Base-by-base conservation (phyloP, 2,797 vertebrate genomes). In the Triplophysa bombifrons region DNA sequence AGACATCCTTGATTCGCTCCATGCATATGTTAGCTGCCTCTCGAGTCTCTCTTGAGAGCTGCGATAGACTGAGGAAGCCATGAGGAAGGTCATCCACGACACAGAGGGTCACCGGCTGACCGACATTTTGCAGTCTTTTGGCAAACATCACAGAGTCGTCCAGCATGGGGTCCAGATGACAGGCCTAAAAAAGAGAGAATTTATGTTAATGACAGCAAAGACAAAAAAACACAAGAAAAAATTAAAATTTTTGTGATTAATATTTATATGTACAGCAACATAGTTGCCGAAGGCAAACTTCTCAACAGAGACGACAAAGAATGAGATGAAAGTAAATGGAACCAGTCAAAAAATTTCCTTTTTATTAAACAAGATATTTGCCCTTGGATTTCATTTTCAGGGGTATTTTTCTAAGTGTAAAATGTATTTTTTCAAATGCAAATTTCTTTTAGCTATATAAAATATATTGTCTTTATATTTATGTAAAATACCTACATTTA, bases 71-170 rank as follows among this genome's bases (percentile, higher is more conserved):
- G 78, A 98, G 95, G 88, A 97, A 98, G 85, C 96, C 96, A 1
- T 98, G 96, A 2, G 96, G 96, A 78, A 97, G 94, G 90, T 97
- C 95, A 63, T 96, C 96, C 72, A 97, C 94, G 53, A 97, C 93
- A 38, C 92, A 93, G 72, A 97, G 89, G 2, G 94, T 95, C 88
- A 97, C 96, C 0, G 94, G 94, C 85, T 91, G 94, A 60, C 90
- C 91, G 48, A 95, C 61, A 50, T 78, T 83, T 44, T 93, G 92
- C 84, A 98, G 91, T 16, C 96, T 92, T 86, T 96, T 94, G 60
- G 96, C 96, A 27, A 98, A 94, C 95, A 96, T 96, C 86, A 98
- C 95, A 0, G 96, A 96, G 91, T 98, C 96, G 3, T 97, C 96
- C 87, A 98, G 89, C 93, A 98, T 96, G 73, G 96, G 96, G 90